These are phyloP conservation scores for Platichthys flesus DNA, from an alignment of 2,113 vertebrate genomes.

Conservation along the genomic window DNA sequence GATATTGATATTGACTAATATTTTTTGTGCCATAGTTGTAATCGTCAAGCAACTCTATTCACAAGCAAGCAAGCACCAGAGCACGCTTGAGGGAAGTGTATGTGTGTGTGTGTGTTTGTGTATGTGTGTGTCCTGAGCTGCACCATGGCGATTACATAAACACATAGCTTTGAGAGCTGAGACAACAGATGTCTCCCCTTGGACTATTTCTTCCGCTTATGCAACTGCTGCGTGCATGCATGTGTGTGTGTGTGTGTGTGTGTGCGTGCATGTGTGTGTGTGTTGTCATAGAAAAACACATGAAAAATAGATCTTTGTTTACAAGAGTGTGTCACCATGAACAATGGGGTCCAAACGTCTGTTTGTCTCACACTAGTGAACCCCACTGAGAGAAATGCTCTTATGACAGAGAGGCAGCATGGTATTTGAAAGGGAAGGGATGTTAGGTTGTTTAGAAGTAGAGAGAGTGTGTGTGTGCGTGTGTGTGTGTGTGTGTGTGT, in stretches of 20 bases:
- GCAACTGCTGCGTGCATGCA: constrained; percentile 37
- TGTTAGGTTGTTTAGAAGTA: background rate
- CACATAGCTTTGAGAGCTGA: constrained; percentile 44
- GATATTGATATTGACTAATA: background rate
- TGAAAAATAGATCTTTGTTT: constrained; percentile 38
- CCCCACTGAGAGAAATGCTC: constrained; percentile 1
- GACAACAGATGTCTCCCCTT: constrained; percentile 67
- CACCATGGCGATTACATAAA: constrained; percentile 74
- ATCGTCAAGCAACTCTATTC: constrained; percentile 9
- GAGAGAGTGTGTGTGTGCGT: background rate
- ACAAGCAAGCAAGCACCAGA: constrained; percentile 24
- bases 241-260: constrained; percentile 6
- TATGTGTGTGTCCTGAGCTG: constrained; percentile 19
- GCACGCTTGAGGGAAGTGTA: constrained; percentile 14
- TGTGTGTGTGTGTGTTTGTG: background rate
- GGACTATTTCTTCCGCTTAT: constrained; percentile 71
- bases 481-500: background rate
- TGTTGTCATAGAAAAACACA: constrained; percentile 22
- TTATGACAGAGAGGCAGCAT: constrained; percentile 24
- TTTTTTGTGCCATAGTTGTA: background rate
- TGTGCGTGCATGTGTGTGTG: constrained; percentile 19
- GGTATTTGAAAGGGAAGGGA: constrained; percentile 1
- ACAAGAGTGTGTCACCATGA: constrained; percentile 16
- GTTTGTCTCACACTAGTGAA: background rate
- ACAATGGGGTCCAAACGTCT: background rate